Conservation (phyloP, 2,113 vertebrate genomes). For the Genyomyrus donnyi region DNA sequence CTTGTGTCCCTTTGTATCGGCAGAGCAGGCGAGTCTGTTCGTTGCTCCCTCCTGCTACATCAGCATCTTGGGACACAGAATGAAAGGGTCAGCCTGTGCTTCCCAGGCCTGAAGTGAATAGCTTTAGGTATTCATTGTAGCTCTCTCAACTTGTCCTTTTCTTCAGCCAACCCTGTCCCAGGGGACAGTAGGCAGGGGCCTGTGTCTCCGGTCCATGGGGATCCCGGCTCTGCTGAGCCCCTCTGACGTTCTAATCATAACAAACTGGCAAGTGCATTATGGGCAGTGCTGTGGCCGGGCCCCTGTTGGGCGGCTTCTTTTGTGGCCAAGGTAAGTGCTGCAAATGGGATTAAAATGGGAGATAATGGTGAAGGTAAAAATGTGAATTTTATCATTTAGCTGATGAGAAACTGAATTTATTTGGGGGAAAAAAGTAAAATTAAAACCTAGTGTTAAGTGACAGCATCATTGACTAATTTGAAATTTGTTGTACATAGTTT, state of each 20-base stretch:
- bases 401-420: conserved; percentile 16
- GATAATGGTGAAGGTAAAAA: conserved; percentile 48
- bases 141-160: conserved; percentile 32
- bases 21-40: conserved; percentile 21
- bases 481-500: conserved; percentile 8
- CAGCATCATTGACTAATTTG: conserved; percentile 19
- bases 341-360: conserved; percentile 48
- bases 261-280: conserved; percentile 49
- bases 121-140: conserved; percentile 60
- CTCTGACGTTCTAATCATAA: conserved; percentile 60
- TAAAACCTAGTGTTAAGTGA: conserved; percentile 9
- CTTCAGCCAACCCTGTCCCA: conserved; percentile 34
- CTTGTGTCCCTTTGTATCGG: conserved; percentile 30
- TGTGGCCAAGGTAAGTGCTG: conserved; percentile 46
- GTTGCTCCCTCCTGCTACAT: conserved; percentile 36
- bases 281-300: conserved; percentile 47
- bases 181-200: conserved; percentile 47
- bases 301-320: conserved; percentile 49
- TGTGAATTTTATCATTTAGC: conserved; percentile 18
- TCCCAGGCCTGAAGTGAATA: conserved; percentile 51
- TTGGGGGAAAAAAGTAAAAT: background rate
- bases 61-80: conserved; percentile 52
- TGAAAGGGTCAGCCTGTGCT: conserved; percentile 48
- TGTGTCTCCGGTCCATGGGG: conserved; percentile 45
- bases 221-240: conserved; percentile 33